These are phyloP conservation scores for Mungos mungo DNA, from an alignment of 2,113 vertebrate genomes.

Conservation along the genomic window DNA sequence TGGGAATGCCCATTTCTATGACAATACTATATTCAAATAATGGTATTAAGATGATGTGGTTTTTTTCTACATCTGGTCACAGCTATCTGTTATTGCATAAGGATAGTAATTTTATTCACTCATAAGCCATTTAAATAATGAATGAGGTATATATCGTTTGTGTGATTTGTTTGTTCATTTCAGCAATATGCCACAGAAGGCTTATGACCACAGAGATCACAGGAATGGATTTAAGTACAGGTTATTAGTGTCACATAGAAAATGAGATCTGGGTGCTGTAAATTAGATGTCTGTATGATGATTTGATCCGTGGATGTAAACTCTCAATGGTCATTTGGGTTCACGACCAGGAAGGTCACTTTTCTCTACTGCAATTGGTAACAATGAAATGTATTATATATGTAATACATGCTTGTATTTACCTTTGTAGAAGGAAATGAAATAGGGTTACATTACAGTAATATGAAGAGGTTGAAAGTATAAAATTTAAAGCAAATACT, in stretches of 20 bases:
- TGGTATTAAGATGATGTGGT: neutral
- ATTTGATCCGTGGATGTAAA: conserved; percentile 54
- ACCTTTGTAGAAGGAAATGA: conserved; percentile 14
- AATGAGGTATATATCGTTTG: neutral
- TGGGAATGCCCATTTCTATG: neutral
- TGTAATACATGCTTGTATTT: conserved; percentile 36
- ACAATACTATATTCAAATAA: neutral
- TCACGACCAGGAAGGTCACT: conserved; percentile 19
- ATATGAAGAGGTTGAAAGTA: neutral
- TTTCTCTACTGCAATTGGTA: neutral
- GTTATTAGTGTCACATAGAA: neutral
- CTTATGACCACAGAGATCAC: neutral
- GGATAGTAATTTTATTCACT: neutral
- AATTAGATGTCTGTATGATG: conserved; percentile 40
- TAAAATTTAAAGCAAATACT: neutral
- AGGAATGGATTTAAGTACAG: conserved; percentile 36
- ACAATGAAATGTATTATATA: conserved; percentile 34
- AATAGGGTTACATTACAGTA: neutral
- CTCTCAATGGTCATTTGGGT: conserved; percentile 41
- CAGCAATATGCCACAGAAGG: neutral
- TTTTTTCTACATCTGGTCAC: neutral
- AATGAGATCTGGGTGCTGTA: conserved; percentile 35
- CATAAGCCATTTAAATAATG: neutral
- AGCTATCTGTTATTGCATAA: neutral
- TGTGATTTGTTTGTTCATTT: neutral